phyloP scores from a whole-genome alignment of 1,140 invertebrate species.

The Halesus radiatus region DNA sequence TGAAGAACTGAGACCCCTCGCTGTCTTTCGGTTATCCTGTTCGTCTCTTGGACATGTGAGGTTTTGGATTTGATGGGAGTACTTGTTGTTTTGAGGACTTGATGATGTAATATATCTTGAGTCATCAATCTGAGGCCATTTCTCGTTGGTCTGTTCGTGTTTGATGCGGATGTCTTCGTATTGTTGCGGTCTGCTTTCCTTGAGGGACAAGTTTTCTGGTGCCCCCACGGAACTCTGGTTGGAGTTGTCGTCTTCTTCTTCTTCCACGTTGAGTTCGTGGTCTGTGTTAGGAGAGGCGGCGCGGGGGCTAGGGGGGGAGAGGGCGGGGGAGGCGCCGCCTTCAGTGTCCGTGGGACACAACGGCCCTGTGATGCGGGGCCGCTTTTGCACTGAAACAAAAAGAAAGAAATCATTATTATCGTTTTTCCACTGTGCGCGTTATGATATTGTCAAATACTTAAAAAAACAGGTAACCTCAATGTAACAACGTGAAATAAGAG shows the following conservation, averaged over 20 bases:
- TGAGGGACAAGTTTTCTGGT: constrained; percentile 69
- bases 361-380: constrained; percentile 41
- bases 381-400: constrained; percentile 53
- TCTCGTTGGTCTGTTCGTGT: constrained; percentile 63
- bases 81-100: constrained; percentile 52
- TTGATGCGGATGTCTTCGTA: constrained; percentile 59
- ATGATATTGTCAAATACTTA: no score
- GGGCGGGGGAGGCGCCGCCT: constrained; percentile 59
- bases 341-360: constrained; percentile 59
- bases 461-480: no score
- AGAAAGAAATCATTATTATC: constrained; percentile 17
- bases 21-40: constrained; percentile 41
- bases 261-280: constrained; percentile 69
- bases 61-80: constrained; percentile 54
- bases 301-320: constrained; percentile 60
- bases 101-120: constrained; percentile 37
- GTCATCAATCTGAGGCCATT: constrained; percentile 61
- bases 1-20: constrained; percentile 47
- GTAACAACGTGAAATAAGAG: no score
- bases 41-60: constrained; percentile 42
- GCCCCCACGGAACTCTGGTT: constrained; percentile 65
- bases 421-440: no score
- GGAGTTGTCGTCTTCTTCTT: constrained; percentile 65
- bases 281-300: constrained; percentile 62
- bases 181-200: constrained; percentile 63